Base-by-base conservation (phyloP, 2,888 invertebrate species). In the Cheiracanthium punctorium region DNA sequence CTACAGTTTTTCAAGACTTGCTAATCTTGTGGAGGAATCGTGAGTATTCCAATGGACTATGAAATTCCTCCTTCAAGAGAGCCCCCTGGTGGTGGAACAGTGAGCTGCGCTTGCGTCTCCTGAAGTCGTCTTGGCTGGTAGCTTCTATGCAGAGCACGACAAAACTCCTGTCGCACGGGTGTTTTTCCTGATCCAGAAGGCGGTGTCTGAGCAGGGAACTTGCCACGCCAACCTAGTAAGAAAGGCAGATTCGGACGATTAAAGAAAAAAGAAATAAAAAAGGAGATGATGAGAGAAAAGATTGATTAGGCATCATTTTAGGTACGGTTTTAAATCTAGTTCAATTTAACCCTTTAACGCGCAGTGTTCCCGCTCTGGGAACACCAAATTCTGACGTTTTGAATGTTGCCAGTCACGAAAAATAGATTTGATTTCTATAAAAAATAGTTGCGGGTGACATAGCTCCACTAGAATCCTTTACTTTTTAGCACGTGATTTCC, bases 141-240 rank as follows among this genome's bases (percentile, higher is more conserved):
- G 95, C 96, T 93, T 98, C 98, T 90, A 98, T 95, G 92, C 98
- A 98, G 20, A 98, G 94, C 72, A 98, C 94, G 88, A 96, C 95
- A 91, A 98, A 95, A 90, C 95, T 94, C 91, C 96, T 96, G 93
- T 96, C 96, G 93, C 98, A 98, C 58, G 96, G 93, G 91, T 95
- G 95, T 89, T 95, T 95, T 90, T 95, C 94, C 91, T 96, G 96
- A 82, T 95, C 95, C 82, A 97, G 93, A 76, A 97, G 93, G 91
- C 95, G 95, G 90, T 94, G 95, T 91, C 91, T 92, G 85, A 95
- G 93, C 43, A 98, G 93, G 4, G 95, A 95, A 29, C 88, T 88
- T 24, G 96, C 98, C 90, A 97, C 93, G 0, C 97, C 98, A 75
- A 94, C 84, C 84, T 85, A 29, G 0, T 24, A 64, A 14, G 10